Evolutionary conservation across 1,140 invertebrate genomes (phyloP), one percentile per base, ranked within the genome.

Genomic region (Drosophila pachea): DNA sequence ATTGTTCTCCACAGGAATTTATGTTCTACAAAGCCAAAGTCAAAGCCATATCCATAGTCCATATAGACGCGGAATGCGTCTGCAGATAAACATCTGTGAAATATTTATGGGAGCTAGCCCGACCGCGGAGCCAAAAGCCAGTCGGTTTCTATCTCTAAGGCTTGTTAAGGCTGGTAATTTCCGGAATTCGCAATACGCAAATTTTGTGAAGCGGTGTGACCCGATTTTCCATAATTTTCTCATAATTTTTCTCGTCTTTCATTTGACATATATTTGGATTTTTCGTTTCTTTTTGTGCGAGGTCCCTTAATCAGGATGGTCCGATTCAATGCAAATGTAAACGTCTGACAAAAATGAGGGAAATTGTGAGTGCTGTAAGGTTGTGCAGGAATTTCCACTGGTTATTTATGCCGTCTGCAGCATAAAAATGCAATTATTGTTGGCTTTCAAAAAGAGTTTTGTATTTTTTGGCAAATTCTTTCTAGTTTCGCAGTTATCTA

Each of bases 381-480:
- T 7, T 43, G 3, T 43, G 40, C 2, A 29, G 29, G 11, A 33
- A 14, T 42, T 29, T 49, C 5, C 47, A 50, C 11, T 40, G 32
- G 62, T 70, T 70, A 65, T 65, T 67, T 60, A 69, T 84, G 47
- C 74, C 52, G 55, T 73, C 64, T 69, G 70, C 56, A 53, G 60
- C 73, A 84, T 81, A 76, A 74, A 84, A 84, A 84, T 86, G 81
- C 76, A 84, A 84, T 84, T 84, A 81, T 76, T 74, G 64, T 68
- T 71, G 76, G 65, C 56, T 59, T 74, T 59, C 8, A 7, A 14
- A 43, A 14, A 14, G 6, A 14, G 12, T 43, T 55, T 48, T 16
- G 29, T 42, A 43, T 38, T 38, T 54, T 54, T 63, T 58, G 42
- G 49, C 58, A 53, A 62, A 53, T 62, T 63, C 59, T 29, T 49